Evolutionary conservation across 2,888 invertebrate genomes (phyloP).

Genomic region (Andrena praecox): DNA sequence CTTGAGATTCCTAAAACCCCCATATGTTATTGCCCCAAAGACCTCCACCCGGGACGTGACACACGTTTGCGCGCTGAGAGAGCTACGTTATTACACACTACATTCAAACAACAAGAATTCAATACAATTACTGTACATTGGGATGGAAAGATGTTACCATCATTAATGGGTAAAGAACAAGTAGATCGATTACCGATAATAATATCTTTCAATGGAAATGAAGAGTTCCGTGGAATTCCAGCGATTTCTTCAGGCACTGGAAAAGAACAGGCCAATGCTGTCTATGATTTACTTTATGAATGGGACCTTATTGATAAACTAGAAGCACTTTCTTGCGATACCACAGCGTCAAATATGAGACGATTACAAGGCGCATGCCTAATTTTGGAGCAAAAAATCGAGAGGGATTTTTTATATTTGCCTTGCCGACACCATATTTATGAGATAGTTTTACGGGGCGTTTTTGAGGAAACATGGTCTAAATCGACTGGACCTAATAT

Average conservation of each 20-base stretch:
- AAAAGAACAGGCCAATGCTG: background rate
- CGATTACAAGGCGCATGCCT: background rate
- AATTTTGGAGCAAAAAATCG: conserved; percentile 3
- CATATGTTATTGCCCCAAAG: too few species aligned
- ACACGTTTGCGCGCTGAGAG: background rate
- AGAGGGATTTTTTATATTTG: background rate
- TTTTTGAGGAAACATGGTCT: background rate
- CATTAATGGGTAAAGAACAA: background rate
- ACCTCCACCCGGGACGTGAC: too few species aligned
- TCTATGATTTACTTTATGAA: background rate
- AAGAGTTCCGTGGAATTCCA: background rate
- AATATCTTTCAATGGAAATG: background rate
- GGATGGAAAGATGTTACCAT: background rate
- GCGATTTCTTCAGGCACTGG: background rate
- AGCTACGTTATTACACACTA: background rate
- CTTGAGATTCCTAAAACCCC: too few species aligned
- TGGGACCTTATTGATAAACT: background rate
- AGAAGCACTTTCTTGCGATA: background rate
- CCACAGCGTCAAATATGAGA: background rate
- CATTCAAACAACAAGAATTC: background rate
- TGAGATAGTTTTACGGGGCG: background rate
- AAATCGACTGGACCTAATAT: background rate
- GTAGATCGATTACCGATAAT: background rate
- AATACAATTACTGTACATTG: background rate
- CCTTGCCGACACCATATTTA: background rate